Evolutionary conservation across 2,113 vertebrate species (phyloP).

Genomic region (Takifugu bimaculatus): DNA sequence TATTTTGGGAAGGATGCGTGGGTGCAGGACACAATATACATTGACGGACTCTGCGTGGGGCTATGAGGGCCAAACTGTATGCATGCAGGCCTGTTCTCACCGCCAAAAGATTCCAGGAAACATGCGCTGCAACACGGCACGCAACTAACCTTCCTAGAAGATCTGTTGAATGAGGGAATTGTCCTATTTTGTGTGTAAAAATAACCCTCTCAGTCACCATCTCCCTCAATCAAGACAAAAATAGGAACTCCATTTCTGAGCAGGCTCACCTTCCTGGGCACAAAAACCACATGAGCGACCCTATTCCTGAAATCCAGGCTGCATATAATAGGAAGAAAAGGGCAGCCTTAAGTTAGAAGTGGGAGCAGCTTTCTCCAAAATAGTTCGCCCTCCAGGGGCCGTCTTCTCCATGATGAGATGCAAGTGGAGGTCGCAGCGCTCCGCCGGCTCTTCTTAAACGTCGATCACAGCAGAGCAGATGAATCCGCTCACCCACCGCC

Average conservation of each 20-base stretch:
- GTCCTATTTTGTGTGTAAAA: slow-evolving; percentile 52
- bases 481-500: background rate
- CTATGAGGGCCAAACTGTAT: too few relatives aligned
- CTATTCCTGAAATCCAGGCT: slow-evolving; percentile 72
- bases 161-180: slow-evolving; percentile 48
- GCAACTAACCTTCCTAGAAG: slow-evolving; percentile 52
- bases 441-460: slow-evolving; percentile 5
- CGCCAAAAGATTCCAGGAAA: slow-evolving; percentile 2
- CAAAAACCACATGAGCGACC: slow-evolving; percentile 54
- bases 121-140: background rate
- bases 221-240: slow-evolving; percentile 43
- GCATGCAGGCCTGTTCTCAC: background rate
- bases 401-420: slow-evolving; percentile 56
- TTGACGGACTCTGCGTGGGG: too few relatives aligned
- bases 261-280: slow-evolving; percentile 53
- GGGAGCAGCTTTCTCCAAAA: slow-evolving; percentile 39
- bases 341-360: slow-evolving; percentile 57
- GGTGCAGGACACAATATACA: too few relatives aligned
- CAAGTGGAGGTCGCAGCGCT: slow-evolving; percentile 51
- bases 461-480: slow-evolving; percentile 7
- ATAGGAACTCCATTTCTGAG: slow-evolving; percentile 52
- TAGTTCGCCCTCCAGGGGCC: slow-evolving; percentile 36
- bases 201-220: slow-evolving; percentile 38
- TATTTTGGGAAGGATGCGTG: too few relatives aligned
- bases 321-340: slow-evolving; percentile 59